Conservation (phyloP, 2,888 invertebrate species). For the Cabera pusaria region DNA sequence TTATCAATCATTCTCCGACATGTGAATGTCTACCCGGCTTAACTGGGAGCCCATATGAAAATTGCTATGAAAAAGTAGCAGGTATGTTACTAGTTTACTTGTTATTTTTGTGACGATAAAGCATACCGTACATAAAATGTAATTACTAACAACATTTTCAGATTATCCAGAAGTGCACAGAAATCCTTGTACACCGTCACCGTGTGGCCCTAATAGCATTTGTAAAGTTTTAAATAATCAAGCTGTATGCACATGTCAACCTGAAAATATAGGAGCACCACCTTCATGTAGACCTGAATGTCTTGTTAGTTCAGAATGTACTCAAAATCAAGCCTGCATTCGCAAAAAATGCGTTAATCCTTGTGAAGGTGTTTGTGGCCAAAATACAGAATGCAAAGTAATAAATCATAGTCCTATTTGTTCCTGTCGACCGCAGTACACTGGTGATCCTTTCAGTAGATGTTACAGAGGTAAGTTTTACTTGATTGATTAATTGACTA, state of each 20-base stretch:
- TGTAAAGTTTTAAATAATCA: constrained; percentile 88
- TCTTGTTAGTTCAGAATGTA: constrained; percentile 86
- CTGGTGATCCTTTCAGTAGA: constrained; percentile 87
- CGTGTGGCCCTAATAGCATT: constrained; percentile 90
- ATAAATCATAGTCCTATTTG: constrained; percentile 90
- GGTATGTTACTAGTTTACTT: constrained; percentile 50
- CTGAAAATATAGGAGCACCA: constrained; percentile 86
- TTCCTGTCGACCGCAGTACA: constrained; percentile 84
- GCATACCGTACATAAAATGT: no score
- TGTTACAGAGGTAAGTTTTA: constrained; percentile 67
- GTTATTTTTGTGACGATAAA: no score
- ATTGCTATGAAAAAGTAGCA: constrained; percentile 69
- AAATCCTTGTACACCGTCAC: constrained; percentile 88
- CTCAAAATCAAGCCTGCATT: constrained; percentile 85
- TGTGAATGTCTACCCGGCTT: constrained; percentile 86
- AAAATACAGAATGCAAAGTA: constrained; percentile 86
- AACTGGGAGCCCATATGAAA: constrained; percentile 85
- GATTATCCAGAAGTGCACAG: constrained; percentile 55
- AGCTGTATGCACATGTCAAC: constrained; percentile 88
- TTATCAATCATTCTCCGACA: constrained; percentile 87
- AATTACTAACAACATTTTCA: no score
- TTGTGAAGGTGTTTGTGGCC: constrained; percentile 87
- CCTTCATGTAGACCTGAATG: constrained; percentile 87
- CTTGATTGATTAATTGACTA: no score
- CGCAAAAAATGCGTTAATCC: constrained; percentile 87